Evolutionary conservation across 2,113 vertebrate species (phyloP), one percentile per base, ranked within the genome.

Genomic region (Ascaphus truei): DNA sequence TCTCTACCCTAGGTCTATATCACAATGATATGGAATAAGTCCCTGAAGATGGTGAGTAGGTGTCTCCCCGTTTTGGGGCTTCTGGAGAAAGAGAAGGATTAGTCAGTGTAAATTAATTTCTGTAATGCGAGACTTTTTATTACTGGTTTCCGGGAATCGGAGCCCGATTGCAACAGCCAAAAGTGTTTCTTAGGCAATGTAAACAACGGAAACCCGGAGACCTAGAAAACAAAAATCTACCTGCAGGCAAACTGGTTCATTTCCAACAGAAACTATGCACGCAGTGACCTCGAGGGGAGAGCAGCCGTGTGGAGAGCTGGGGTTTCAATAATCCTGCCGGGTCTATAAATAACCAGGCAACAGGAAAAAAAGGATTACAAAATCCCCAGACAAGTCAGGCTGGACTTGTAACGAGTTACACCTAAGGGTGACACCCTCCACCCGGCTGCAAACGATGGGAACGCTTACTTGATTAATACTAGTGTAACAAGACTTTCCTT

Each of bases 211-310:
- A 29, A 69, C 43, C 25, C 55, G 51, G 47, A 68, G 55, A 59
- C 55, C 31, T 68, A 59, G 43, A 69, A 48, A 26, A 52, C 31
- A 61, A 71, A 61, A 71, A 61, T 60, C 47, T 33, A 71, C 67
- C 56, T 61, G 57, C 67, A 61, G 67, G 67, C 56, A 71, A 71
- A 31, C 57, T 71, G 67, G 67, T 71, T 60, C 9, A 27, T 61
- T 50, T 71, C 57, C 67, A 71, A 71, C 67, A 52, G 67, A 71
- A 71, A 71, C 67, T 22, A 52, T 41, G 33, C 37, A 37, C 26
- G n/a, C n/a, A 31, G 57, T 71, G 67, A 71, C 56, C 67, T 66
- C 36, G 18, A 43, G 23, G n/a, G n/a, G 2, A 23, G 57, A 59
- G 22, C 43, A 61, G 33, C 57, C 36, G 16, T 29, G 33, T 16